Conservation (phyloP, 2,888 invertebrate genomes). For the Lasioglossum lativentre region DNA sequence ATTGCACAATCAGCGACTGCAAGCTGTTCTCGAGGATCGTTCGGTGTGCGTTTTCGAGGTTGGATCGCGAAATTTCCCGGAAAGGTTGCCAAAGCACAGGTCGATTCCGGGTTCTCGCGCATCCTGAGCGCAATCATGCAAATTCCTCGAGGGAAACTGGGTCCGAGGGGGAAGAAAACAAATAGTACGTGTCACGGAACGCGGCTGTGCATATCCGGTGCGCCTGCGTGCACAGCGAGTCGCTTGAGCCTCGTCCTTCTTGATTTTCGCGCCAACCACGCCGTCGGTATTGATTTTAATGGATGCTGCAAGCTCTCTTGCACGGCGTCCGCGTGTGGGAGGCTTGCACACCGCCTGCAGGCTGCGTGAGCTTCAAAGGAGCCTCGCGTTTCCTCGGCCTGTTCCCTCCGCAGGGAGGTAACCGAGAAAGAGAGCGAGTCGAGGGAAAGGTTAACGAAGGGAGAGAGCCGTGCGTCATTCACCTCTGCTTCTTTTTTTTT, state of each 20-base stretch:
- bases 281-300: slow-evolving; percentile 78
- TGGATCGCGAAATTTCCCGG: background rate
- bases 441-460: slow-evolving; percentile 28
- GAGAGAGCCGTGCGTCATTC: slow-evolving; percentile 43
- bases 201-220: slow-evolving; percentile 19
- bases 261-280: slow-evolving; percentile 74
- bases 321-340: slow-evolving; percentile 50
- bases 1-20: no score
- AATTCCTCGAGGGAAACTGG: slow-evolving; percentile 8
- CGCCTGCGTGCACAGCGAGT: slow-evolving; percentile 45
- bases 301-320: slow-evolving; percentile 71
- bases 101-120: background rate
- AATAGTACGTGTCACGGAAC: slow-evolving; percentile 12
- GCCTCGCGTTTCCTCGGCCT: slow-evolving; percentile 20
- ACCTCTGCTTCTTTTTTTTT: slow-evolving; percentile 15
- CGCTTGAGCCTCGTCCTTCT: slow-evolving; percentile 56
- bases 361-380: slow-evolving; percentile 45
- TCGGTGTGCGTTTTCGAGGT: no score
- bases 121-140: background rate
- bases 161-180: slow-evolving; percentile 1
- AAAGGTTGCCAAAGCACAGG: background rate
- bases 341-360: slow-evolving; percentile 50
- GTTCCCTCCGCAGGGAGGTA: background rate
- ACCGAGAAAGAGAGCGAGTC: background rate
- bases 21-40: no score